Evolutionary conservation across 1,140 invertebrate species (phyloP).

Genomic region (Ceratina japonica): DNA sequence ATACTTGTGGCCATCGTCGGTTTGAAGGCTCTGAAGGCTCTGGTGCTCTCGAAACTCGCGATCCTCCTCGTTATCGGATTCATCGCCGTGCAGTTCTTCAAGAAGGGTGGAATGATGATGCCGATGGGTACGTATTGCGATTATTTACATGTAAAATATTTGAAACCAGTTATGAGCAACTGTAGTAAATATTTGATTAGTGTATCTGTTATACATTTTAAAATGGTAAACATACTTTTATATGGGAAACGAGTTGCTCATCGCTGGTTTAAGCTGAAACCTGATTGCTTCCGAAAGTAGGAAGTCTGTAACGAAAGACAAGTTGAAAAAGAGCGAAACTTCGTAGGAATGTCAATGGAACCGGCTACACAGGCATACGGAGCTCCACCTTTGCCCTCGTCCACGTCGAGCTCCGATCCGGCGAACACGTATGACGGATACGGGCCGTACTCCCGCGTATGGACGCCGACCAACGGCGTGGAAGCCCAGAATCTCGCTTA

Average conservation of each 20-base stretch:
- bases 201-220: no score
- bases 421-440: conserved; percentile 82
- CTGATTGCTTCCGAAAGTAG: no score
- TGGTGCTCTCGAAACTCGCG: conserved; percentile 90
- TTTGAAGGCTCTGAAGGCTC: conserved; percentile 89
- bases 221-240: no score
- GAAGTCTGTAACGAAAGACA: background rate
- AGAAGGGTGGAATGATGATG: conserved; percentile 81
- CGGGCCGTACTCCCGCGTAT: conserved; percentile 87
- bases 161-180: no score
- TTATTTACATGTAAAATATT: no score
- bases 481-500: conserved; percentile 86
- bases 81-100: conserved; percentile 86
- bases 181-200: no score
- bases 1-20: conserved; percentile 88
- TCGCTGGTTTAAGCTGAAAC: no score
- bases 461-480: conserved; percentile 81
- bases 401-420: conserved; percentile 80
- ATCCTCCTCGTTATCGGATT: conserved; percentile 89
- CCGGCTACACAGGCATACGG: conserved; percentile 82
- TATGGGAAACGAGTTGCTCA: no score
- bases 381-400: conserved; percentile 79
- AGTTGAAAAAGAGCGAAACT: conserved; percentile 22
- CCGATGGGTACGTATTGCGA: conserved; percentile 70
- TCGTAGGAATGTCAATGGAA: conserved; percentile 86